phyloP scores from a whole-genome alignment of 2,797 vertebrate genomes.

The Coccyzus lansbergi region DNA sequence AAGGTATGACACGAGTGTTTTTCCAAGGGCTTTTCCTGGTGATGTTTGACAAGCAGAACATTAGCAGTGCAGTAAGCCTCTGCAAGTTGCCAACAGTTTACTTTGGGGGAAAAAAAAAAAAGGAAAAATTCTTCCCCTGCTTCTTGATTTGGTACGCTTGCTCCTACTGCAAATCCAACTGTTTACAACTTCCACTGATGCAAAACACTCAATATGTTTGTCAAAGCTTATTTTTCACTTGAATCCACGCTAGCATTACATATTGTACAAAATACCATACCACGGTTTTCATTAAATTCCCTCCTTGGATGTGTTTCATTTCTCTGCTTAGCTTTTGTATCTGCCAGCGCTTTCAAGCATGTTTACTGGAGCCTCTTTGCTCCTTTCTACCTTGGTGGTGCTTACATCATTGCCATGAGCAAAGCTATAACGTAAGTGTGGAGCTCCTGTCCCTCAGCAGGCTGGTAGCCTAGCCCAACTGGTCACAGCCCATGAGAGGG shows the following conservation, averaged over 20 bases:
- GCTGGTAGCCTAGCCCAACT: neutral
- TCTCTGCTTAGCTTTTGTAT: neutral
- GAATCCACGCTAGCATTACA: neutral
- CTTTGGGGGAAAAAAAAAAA: neutral
- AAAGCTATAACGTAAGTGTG: accelerated
- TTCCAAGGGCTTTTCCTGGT: neutral
- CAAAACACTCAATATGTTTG: constrained; percentile 46
- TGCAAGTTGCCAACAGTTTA: neutral
- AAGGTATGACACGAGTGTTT: neutral
- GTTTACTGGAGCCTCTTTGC: neutral
- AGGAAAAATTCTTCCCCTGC: neutral
- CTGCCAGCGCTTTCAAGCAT: neutral
- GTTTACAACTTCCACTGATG: constrained; percentile 14
- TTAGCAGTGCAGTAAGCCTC: neutral
- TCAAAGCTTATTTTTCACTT: constrained; percentile 54
- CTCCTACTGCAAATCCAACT: neutral
- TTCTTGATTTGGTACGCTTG: neutral
- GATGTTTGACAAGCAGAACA: neutral
- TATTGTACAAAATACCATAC: neutral
- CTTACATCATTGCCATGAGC: neutral
- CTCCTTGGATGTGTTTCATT: neutral
- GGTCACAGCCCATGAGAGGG: accelerated
- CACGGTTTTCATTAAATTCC: neutral
- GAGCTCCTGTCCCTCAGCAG: neutral
- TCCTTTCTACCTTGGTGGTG: neutral